Base-by-base conservation (phyloP, 92 coral and sea anemone genomes). In the Bergia sp. region DNA sequence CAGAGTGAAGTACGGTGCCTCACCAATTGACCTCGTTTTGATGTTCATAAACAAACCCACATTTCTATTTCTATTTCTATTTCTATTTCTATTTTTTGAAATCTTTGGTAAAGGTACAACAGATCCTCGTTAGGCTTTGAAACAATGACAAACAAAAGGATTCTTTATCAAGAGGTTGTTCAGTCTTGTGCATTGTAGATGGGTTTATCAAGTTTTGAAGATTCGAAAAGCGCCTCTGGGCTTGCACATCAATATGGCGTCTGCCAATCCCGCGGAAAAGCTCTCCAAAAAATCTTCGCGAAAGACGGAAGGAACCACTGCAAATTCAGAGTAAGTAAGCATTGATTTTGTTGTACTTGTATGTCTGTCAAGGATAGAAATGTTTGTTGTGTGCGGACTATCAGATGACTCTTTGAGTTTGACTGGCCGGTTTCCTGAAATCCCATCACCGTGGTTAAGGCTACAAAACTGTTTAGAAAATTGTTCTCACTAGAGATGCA, bases 321-420 rank as follows among this genome's bases (percentile, higher is more conserved):
- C 82, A 29, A 79, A n/a, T 79, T 45, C 58, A 47, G 20, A 79
- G 82, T 79, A 41, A 79, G 82, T 79, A 37, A 75, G 6, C 67
- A 61, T 15, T 61, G 20, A 8, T 57, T 11, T 11, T 57, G 64
- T 57, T 57, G 64, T 61, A 6, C 16, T 1, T 0, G 5, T 6
- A 15, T 61, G 67, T 20, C 23, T 18, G 67, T 61, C 23, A 61
- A 2, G 4, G 69, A 61, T 61, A 23, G 6, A 61, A 61, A 5
- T 13, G 15, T 50, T 1, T 50, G 16, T 2, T 50, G 58, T 50
- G 58, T 50, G 12, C 16, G 1, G 58, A n/a, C n/a, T n/a, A n/a
- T n/a, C n/a, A n/a, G n/a, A n/a, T n/a, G n/a, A n/a, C n/a, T n/a
- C n/a, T n/a, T n/a, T n/a, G n/a, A n/a, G n/a, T n/a, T n/a, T n/a